phyloP scores from a whole-genome alignment of 2,888 invertebrate species.

The Drosophila nr. fundita region DNA sequence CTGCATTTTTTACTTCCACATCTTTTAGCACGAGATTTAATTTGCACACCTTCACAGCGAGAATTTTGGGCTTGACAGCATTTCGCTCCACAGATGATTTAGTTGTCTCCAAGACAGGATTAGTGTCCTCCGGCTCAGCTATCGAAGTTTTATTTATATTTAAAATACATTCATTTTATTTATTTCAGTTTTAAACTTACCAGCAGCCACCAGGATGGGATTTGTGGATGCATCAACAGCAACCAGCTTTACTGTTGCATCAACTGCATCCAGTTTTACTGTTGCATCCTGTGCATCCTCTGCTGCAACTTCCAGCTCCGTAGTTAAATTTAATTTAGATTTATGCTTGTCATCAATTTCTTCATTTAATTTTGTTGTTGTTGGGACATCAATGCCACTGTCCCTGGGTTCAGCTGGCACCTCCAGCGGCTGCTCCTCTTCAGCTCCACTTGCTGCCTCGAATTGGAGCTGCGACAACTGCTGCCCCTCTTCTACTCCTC shows the following conservation, averaged over 20 bases:
- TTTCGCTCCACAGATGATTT: background rate
- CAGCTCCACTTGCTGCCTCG: background rate
- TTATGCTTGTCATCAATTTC: background rate
- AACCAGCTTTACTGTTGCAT: background rate
- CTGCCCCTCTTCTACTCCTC: background rate
- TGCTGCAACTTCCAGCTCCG: background rate
- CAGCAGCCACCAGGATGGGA: too few species aligned
- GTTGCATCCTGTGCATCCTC: background rate
- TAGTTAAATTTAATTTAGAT: background rate
- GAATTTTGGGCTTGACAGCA: background rate
- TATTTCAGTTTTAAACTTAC: background rate
- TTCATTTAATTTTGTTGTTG: background rate
- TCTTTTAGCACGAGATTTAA: background rate
- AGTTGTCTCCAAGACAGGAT: background rate
- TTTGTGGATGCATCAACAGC: background rate
- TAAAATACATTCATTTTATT: background rate
- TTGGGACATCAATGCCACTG: background rate
- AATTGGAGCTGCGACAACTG: background rate
- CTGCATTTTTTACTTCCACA: background rate
- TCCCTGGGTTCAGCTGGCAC: background rate
- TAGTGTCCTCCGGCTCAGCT: background rate
- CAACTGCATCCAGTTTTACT: background rate
- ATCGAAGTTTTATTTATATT: background rate
- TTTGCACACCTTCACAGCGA: background rate
- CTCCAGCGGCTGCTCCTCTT: background rate